A percentile compares a stretch with the other conserved stretches of the same genome.
phyloP scores from a whole-genome alignment of 2,113 vertebrate species.

The Rhea americana region DNA sequence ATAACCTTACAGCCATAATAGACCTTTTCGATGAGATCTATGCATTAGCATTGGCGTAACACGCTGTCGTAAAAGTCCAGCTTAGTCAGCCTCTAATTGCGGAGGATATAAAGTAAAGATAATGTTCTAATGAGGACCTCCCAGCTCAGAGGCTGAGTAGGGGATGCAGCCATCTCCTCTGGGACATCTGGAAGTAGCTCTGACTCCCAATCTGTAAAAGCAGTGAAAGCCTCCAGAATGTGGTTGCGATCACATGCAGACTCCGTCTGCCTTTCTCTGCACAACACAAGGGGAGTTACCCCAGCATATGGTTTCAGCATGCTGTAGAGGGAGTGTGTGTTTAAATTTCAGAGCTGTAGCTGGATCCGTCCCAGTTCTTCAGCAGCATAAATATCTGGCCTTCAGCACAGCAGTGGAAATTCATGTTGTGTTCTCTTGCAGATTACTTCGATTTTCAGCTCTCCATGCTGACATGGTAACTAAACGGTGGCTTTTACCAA shows the following conservation, averaged over 20 bases:
- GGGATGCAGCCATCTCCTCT: background rate
- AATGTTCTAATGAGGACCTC: background rate
- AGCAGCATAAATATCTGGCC: slow-evolving; percentile 49
- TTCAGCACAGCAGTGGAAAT: slow-evolving; percentile 20
- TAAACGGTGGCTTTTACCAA: background rate
- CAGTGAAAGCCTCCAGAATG: background rate
- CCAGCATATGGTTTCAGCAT: background rate
- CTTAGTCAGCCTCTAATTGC: background rate
- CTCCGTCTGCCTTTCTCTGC: background rate
- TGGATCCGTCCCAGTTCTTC: slow-evolving; percentile 41
- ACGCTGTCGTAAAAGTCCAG: fast-evolving
- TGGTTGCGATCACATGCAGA: fast-evolving
- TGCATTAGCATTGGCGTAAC: background rate
- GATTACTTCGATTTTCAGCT: background rate
- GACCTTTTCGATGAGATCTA: background rate
- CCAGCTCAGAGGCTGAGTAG: background rate
- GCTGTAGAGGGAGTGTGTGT: slow-evolving; percentile 32
- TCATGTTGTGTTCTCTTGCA: slow-evolving; percentile 44
- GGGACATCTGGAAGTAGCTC: background rate
- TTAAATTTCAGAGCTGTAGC: slow-evolving; percentile 39
- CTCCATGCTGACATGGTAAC: slow-evolving; percentile 47
- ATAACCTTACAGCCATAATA: background rate
- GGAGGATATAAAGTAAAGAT: background rate
- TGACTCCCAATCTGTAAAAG: background rate
- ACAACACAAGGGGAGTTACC: fast-evolving